Evolutionary conservation across 2,113 vertebrate genomes (phyloP), one percentile per base, ranked within the genome.

Genomic region (Pithys albifrons): DNA sequence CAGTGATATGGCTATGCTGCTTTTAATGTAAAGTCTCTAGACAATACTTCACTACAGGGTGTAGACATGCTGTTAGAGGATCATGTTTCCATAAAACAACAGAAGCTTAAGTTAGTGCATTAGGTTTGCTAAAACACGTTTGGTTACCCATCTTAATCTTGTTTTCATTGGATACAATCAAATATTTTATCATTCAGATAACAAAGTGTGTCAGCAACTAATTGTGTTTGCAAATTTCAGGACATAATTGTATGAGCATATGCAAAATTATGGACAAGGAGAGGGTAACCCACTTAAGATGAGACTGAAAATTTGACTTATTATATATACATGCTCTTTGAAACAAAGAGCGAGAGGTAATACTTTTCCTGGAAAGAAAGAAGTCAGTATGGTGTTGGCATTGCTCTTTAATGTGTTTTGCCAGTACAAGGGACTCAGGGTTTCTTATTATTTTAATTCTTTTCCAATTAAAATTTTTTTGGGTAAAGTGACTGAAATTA

Each of bases 141-240:
- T 95, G 79, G 82, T 95, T 93, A 84, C 88, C 71, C 31, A 8
- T 90, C 88, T 95, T 92, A 94, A 95, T 96, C 86, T 84, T 96
- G 85, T 97, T 96, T 97, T 93, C 95, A 86, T 81, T 92, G 96
- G 92, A 91, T 92, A 86, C 90, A 94, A 88, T 96, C 85, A 94
- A 96, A 84, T 86, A 81, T 79, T 90, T 93, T 86, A 90, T 96
- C 95, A 96, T 95, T 95, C 90, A 94, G 69, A 96, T 96, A 96
- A 93, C 93, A 79, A 94, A 93, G 88, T 94, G 79, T 97, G 93
- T 95, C 96, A 96, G 88, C 93, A 86, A 91, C 88, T 93, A 96
- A 97, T 91, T 96, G 93, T 90, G 69, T 93, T 91, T 96, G 93
- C 95, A 96, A 91, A 95, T 96, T 97, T 92, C 80, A 93, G 70